Base-by-base conservation (phyloP, 2,113 vertebrate genomes). In the Casuarius casuarius region DNA sequence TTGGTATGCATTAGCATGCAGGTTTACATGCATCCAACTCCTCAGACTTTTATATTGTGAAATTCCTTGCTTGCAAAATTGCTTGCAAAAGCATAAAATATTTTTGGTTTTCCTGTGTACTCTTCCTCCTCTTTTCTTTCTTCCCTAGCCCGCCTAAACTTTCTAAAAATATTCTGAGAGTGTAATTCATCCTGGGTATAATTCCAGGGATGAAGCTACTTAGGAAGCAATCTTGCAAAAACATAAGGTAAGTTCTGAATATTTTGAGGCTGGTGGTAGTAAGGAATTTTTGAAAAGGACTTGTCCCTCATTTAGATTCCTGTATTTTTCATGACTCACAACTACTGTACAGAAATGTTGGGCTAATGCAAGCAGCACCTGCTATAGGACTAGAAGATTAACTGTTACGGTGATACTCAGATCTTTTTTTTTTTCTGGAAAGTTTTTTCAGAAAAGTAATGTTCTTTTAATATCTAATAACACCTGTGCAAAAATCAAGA, bases 161-260 rank as follows among this genome's bases (percentile, higher is more conserved):
- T 97, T 84, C 97, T 94, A 95, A 98, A 97, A 97, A 97, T 97
- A 96, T 65, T 5, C 82, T 48, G 65, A 48, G 46, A 76, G 54
- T 59, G 22, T 77, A 95, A 84, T 6, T 86, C 31, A 65, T 91
- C 68, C 54, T 83, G 75, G 17, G 13, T 88, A 35, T 88, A 91
- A 88, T 81, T 95, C 59, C 51, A 92, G 63, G 91, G 75, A 87
- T 81, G 81, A 87, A 95, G 46, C 28, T 82, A 59, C 74, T 76
- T 49, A 83, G 63, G 84, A 84, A 94, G 15, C 6, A 91, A 79
- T 88, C 54, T 71, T 87, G 10, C 40, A 76, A 48, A 86, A 92
- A 66, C 79, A 87, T 78, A 72, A 91, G 95, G 94, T 95, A 54
- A 89, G 26, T 78, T 95, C 51, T 93, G 76, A 44, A 22, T 38